Conservation (phyloP, 2,888 invertebrate genomes). For the Nomada goodeniana region DNA sequence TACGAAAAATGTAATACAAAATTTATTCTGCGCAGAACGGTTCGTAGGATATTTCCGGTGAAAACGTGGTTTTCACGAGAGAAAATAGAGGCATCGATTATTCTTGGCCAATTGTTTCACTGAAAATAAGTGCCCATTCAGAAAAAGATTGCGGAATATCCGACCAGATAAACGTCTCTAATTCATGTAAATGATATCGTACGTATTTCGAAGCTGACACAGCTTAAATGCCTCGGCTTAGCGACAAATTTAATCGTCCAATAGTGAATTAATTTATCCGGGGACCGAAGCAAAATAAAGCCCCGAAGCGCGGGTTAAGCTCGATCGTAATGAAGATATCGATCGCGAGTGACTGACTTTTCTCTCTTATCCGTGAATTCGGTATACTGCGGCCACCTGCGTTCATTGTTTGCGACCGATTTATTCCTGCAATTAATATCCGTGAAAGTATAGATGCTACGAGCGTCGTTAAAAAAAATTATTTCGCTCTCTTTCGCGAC, state of each 20-base stretch:
- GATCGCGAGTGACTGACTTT: slow-evolving; percentile 26
- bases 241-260: slow-evolving; percentile 48
- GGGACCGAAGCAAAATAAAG: slow-evolving; percentile 27
- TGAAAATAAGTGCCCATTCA: not conserved
- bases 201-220: not conserved
- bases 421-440: slow-evolving; percentile 25
- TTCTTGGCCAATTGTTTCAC: not conserved
- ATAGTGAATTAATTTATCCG: slow-evolving; percentile 38
- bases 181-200: not conserved
- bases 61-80: no score
- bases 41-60: not conserved
- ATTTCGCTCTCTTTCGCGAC: no score
- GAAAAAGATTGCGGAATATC: not conserved
- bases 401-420: slow-evolving; percentile 33
- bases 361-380: slow-evolving; percentile 26
- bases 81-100: no score
- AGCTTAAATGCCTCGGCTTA: slow-evolving; percentile 10
- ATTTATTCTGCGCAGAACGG: not conserved
- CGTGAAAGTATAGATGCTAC: not conserved
- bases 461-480: no score
- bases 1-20: not conserved
- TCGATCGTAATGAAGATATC: slow-evolving; percentile 52
- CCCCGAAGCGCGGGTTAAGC: slow-evolving; percentile 1
- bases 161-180: not conserved
- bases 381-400: slow-evolving; percentile 5